Evolutionary conservation across 92 coral and sea anemone species (phyloP), one percentile per base, ranked within the genome.

Genomic region (Muricea muricata): DNA sequence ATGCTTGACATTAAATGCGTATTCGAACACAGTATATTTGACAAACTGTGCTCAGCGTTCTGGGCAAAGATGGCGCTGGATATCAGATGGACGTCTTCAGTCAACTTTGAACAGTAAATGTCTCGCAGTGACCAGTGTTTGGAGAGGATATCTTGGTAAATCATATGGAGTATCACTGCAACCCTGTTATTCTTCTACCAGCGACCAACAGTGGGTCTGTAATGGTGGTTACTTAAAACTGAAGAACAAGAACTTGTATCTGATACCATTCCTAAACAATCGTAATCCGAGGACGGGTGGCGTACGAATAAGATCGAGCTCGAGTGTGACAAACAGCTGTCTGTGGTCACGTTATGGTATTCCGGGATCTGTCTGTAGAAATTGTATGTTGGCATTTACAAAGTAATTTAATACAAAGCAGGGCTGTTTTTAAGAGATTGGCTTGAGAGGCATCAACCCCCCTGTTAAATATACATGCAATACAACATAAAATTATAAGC

Each of bases 301-400:
- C 18, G 2, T 3, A 12, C 1, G 15, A 20, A 11, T 20, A 3
- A 11, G 56, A 2, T 7, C 1, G 1, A 5, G 50, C 14, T 12
- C 8, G 6, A 45, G 8, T 6, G 50, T 45, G 50, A 45, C 50
- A 4, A 26, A 11, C 50, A 75, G 80, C 20, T 75, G 80, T 48
- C 58, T 32, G 9, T 75, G 80, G 65, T 10, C 61, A 28, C 58
- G 50, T 8, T 75, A 75, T 75, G 80, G 80, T 32, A 48, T 24
- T 31, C 2, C 65, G 45, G 52, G 52, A 14, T 75, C 80, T 21
- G 65, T 75, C n/a, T 75, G 80, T 35, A 28, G 15, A 17, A 29
- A 75, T 25, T 65, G 80, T 75, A 61, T 61, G 33, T 61, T 17
- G 14, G 18, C 3, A 0, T 24, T 6, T 15, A 37, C 9, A n/a